Evolutionary conservation across 2,797 vertebrate genomes (phyloP).

Genomic region (Danio jaintianensis): DNA sequence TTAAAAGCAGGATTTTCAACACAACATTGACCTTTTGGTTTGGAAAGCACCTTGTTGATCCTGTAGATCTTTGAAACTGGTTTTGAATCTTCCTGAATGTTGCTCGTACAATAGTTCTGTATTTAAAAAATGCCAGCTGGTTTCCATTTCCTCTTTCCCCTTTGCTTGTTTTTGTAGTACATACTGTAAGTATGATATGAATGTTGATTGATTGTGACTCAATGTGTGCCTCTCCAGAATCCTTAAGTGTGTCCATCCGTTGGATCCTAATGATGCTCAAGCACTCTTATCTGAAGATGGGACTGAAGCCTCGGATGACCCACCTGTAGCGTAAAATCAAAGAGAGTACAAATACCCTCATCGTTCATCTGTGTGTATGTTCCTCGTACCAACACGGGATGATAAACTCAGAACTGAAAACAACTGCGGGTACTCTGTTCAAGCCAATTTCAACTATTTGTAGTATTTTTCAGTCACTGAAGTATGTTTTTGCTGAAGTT

Average conservation of each 20-base stretch:
- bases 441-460: background rate
- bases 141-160: conserved; percentile 14
- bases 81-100: background rate
- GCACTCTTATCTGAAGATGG: conserved; percentile 56
- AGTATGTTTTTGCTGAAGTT: background rate
- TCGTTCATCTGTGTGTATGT: background rate
- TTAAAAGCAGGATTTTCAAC: background rate
- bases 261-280: conserved; percentile 56
- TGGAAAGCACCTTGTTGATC: background rate
- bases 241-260: conserved; percentile 34
- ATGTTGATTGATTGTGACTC: conserved; percentile 45
- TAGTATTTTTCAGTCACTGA: conserved; percentile 3
- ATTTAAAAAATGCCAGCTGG: background rate
- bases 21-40: background rate
- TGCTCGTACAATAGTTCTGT: background rate
- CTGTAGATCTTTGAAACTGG: background rate
- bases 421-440: background rate
- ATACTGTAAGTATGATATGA: background rate
- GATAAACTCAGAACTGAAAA: conserved; percentile 5
- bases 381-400: background rate
- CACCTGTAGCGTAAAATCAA: conserved; percentile 41
- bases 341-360: background rate
- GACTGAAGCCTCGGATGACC: conserved; percentile 52
- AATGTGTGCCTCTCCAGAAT: conserved; percentile 30
- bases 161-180: background rate